Percentiles rank a stretch among this genome's conserved stretches.
Conservation (phyloP, 2,888 invertebrate species). For the Acronicta aceris region DNA sequence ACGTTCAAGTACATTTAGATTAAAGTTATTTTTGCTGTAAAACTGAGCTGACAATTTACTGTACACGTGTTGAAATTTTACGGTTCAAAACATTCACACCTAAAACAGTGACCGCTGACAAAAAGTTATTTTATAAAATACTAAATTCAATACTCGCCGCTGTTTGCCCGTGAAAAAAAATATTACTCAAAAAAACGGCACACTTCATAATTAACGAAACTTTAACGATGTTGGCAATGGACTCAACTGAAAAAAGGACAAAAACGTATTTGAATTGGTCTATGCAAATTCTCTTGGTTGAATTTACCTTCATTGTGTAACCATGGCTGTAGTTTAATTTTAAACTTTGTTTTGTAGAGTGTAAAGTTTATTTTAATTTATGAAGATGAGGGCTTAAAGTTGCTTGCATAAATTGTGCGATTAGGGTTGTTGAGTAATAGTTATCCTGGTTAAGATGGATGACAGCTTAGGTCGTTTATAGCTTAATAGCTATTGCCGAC, state of each 20-base stretch:
- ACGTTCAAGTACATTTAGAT: too few relatives aligned
- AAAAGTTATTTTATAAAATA: conserved; percentile 21
- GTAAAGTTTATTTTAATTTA: conserved; percentile 30
- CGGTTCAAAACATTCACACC: not conserved
- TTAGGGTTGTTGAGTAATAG: conserved; percentile 52
- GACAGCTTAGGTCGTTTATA: conserved; percentile 29
- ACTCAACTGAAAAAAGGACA: conserved; percentile 47
- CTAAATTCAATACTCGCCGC: conserved; percentile 18
- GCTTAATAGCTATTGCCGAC: not conserved
- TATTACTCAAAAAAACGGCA: conserved; percentile 60
- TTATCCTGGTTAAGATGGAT: conserved; percentile 50
- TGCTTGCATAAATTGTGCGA: conserved; percentile 51
- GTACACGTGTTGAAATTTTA: not conserved
- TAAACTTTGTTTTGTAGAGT: conserved; percentile 14
- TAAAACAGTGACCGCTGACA: conserved; percentile 14
- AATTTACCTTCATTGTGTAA: conserved; percentile 39
- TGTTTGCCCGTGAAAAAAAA: conserved; percentile 49
- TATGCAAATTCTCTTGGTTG: conserved; percentile 54
- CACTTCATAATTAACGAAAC: conserved; percentile 70
- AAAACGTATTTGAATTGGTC: conserved; percentile 47
- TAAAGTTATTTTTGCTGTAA: too few relatives aligned
- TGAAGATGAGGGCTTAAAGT: conserved; percentile 13
- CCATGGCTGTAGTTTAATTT: conserved; percentile 17
- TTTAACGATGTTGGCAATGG: conserved; percentile 72
- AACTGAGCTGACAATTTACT: conserved; percentile 12